phyloP scores from a whole-genome alignment of 2,797 vertebrate genomes.

The Sitta carolinensis region DNA sequence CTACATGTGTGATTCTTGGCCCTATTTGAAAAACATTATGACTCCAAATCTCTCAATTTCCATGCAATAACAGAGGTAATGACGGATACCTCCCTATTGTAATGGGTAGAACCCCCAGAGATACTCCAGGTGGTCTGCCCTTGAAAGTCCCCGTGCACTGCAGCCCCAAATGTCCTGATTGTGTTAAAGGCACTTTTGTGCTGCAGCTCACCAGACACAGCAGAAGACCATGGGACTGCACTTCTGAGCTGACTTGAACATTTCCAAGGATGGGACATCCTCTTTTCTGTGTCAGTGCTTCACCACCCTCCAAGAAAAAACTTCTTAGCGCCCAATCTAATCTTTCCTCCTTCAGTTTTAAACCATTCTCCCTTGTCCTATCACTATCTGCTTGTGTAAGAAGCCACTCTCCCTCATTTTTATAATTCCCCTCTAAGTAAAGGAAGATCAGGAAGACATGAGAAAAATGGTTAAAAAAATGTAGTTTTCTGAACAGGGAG shows the following conservation, averaged over 20 bases:
- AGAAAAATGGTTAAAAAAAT: neutral
- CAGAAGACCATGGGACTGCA: fast-evolving
- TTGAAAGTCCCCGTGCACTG: neutral
- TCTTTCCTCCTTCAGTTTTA: neutral
- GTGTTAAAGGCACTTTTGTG: neutral
- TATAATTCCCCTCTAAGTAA: fast-evolving
- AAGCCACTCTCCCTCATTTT: neutral
- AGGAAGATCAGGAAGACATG: neutral
- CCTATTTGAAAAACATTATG: neutral
- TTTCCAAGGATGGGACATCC: neutral
- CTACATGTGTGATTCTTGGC: neutral
- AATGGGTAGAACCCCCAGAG: neutral
- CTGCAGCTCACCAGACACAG: neutral
- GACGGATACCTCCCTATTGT: neutral
- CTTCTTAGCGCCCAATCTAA: neutral
- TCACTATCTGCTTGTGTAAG: neutral
- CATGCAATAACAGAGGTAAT: neutral
- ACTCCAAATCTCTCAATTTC: neutral
- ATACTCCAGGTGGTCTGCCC: neutral
- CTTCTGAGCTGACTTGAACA: neutral
- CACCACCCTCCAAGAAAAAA: neutral
- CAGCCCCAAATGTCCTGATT: neutral
- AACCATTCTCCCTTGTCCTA: neutral
- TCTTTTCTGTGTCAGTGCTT: neutral
- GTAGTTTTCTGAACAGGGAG: neutral